Evolutionary conservation across 2,797 vertebrate genomes (phyloP), one percentile per base, ranked within the genome.

Genomic region (Gorsachius magnificus): DNA sequence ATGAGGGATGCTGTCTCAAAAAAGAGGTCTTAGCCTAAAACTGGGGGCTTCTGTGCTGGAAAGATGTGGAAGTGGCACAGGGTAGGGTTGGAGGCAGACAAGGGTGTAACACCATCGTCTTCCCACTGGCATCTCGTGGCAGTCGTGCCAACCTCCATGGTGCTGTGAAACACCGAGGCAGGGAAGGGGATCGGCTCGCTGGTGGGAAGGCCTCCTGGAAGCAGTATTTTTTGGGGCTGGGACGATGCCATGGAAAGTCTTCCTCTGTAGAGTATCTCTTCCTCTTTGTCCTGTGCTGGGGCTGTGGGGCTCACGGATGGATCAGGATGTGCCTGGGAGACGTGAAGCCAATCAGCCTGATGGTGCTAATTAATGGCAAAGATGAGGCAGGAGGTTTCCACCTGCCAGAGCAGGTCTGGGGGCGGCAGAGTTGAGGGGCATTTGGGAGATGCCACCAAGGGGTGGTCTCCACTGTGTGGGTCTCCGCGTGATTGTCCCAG

Each of bases 41-140:
- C 28, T 90, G 38, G 24, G n/a, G 15, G 5, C 1, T 61, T 22
- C 6, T 3, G 2, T 48, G 21, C 36, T 83, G 45, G 58, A 77
- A 75, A n/a, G 35, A 43, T 45, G 25, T 46, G 18, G 43, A 78
- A 76, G 22, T 35, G 41, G n/a, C 0, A 0, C 1, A 1, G n/a
- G 57, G 25, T 54, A 13, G 43, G 26, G 22, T 9, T 87, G 33
- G 53, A 8, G 48, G 6, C 51, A 78, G 38, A 46, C 17, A 64
- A 53, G 36, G 43, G 63, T 91, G 33, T 28, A 61, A n/a, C 7
- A 3, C 50, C 24, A 1, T 43, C 5, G 0, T 25, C 28, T 91
- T 22, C 36, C 13, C 6, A 3, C 21, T 3, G 8, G n/a, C 18
- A 29, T 80, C 18, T 75, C 10, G 2, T 1, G 4, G 33, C 53